These are phyloP conservation scores for Dissostichus mawsoni DNA, from an alignment of 2,113 vertebrate genomes.

Conservation along the genomic window DNA sequence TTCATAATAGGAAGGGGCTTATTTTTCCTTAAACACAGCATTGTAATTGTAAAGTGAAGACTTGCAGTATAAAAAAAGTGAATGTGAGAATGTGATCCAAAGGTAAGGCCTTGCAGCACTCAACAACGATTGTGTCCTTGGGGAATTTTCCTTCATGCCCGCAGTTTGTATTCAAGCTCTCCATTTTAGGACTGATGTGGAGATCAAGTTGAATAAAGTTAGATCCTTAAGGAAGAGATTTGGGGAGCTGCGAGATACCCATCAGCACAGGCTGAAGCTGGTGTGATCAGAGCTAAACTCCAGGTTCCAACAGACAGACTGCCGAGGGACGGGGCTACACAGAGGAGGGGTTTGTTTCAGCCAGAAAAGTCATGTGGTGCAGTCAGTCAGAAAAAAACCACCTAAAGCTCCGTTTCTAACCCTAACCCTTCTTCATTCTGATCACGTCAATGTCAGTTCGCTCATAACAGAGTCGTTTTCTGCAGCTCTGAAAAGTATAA, in stretches of 20 bases:
- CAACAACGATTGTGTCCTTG: not conserved
- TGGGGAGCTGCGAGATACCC: not conserved
- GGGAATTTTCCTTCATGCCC: not conserved
- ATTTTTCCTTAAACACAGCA: not conserved
- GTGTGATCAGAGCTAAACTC: constrained; percentile 6
- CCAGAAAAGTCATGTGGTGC: not conserved
- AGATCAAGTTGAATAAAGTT: not conserved
- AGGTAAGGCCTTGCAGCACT: not conserved
- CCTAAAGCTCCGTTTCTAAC: not conserved
- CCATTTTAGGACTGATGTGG: not conserved
- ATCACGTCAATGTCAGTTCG: not conserved
- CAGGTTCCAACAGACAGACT: not conserved
- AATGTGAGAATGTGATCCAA: not conserved
- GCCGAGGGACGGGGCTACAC: not conserved
- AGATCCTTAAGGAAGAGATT: not conserved
- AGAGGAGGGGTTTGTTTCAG: constrained; percentile 5
- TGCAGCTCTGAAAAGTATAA: not conserved
- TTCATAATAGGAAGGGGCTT: not conserved
- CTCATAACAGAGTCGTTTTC: not conserved
- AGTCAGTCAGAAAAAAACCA: not conserved
- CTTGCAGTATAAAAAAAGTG: not conserved
- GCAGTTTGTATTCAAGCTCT: not conserved
- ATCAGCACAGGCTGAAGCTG: not conserved
- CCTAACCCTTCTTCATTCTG: not conserved
- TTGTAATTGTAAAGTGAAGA: not conserved